phyloP scores from a whole-genome alignment of 2,888 invertebrate species.

The Calameuta idolon region DNA sequence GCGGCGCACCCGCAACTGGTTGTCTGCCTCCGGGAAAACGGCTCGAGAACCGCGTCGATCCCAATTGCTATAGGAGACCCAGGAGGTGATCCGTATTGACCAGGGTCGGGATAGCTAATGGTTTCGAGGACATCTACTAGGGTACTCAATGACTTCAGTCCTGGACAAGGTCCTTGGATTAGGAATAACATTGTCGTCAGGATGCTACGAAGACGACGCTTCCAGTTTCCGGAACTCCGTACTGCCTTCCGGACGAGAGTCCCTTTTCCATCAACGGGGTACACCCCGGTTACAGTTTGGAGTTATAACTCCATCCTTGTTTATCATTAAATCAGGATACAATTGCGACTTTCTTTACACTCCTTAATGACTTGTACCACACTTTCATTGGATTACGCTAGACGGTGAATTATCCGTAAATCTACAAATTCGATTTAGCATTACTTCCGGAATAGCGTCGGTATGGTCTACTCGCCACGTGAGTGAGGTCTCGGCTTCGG shows the following conservation, averaged over 20 bases:
- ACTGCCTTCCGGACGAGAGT: neutral
- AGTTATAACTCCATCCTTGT: neutral
- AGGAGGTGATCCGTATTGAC: constrained; percentile 18
- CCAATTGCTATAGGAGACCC: constrained; percentile 26
- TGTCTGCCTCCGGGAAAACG: neutral
- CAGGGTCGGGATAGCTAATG: constrained; percentile 12
- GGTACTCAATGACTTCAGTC: neutral
- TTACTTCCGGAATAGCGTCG: neutral
- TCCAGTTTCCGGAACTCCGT: neutral
- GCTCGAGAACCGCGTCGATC: neutral
- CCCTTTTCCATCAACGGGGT: neutral
- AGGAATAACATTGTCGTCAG: neutral
- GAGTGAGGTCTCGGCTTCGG: neutral
- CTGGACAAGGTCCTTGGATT: neutral
- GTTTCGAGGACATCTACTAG: neutral
- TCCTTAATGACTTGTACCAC: neutral
- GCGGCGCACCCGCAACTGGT: constrained; percentile 11
- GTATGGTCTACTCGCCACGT: neutral
- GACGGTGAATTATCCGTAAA: neutral
- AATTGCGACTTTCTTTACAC: neutral
- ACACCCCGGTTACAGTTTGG: too few species aligned
- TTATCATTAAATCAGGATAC: neutral
- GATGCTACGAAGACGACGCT: neutral
- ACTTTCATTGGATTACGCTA: neutral
- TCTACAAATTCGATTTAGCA: neutral